Conservation (phyloP, 2,113 vertebrate species). For the Aptenodytes patagonicus region DNA sequence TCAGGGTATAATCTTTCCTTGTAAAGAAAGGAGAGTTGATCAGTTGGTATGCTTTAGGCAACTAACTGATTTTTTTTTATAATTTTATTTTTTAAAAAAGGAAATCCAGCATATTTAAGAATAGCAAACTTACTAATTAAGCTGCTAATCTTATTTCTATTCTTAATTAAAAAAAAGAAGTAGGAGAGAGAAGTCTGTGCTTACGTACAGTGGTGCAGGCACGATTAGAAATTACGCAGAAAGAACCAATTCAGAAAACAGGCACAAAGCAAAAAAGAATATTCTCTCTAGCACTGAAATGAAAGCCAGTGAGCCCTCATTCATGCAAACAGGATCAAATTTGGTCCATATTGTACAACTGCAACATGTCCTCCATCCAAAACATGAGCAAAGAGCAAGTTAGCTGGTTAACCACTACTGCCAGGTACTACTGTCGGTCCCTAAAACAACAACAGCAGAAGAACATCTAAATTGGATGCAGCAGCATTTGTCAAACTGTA, state of each 20-base stretch:
- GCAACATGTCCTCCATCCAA: background rate
- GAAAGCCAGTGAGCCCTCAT: background rate
- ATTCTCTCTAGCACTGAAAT: background rate
- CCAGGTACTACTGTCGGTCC: background rate
- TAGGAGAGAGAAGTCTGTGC: background rate
- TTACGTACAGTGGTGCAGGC: background rate
- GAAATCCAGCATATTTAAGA: background rate
- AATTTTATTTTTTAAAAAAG: background rate
- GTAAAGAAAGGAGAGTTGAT: background rate
- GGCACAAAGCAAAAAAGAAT: background rate
- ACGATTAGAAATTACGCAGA: background rate
- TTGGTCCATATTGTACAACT: background rate
- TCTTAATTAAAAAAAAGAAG: background rate
- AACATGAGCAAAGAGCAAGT: background rate
- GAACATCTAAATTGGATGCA: background rate
- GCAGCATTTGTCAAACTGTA: background rate
- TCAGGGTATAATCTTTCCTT: background rate
- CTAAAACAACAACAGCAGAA: background rate
- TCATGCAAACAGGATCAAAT: background rate
- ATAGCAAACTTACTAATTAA: background rate
- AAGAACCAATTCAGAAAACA: background rate
- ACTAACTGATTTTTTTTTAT: background rate
- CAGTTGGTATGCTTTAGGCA: background rate
- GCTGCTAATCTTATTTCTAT: background rate
- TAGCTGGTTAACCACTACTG: background rate